Evolutionary conservation across 2,113 vertebrate species (phyloP), one percentile per base, ranked within the genome.

Genomic region (Pao palembangensis): DNA sequence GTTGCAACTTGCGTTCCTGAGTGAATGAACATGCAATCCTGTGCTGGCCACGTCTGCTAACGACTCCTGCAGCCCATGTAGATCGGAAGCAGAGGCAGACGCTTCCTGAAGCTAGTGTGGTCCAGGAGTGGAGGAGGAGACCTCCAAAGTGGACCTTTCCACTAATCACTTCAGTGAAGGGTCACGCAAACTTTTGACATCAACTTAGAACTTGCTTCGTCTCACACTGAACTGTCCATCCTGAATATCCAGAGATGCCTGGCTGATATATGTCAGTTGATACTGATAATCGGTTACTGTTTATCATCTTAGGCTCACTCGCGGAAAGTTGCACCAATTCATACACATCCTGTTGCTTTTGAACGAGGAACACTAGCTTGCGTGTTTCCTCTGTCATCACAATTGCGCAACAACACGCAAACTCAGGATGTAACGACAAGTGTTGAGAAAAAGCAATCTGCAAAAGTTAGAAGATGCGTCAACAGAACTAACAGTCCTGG

Each of bases 1-100:
- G 50, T 71, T 62, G 69, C 56, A 71, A 51, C 25, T 58, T 62
- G 65, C 70, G 74, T 73, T 75, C 78, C 70, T 69, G 17, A 4
- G 38, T 7, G n/a, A 51, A 41, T 47, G 51, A 16, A 16, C 64
- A 64, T 58, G 55, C 15, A 44, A 31, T 44, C 46, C 20, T 50
- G 54, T 23, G 8, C n/a, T 19, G 67, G 55, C 65, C 71, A 56
- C 55, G 58, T 66, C 64, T 77, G 73, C 71, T 75, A 67, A 48
- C 56, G 55, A 15, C 58, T 58, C 49, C n/a, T 15, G 10, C 41
- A 8, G 8, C 41, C 4, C 41, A 2, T 23, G 25, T 4, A 28
- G 25, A 28, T 7, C 25, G 6, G 25, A 28, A 4, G 25, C 25
- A 28, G 25, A 1, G 25, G 25, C 34, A 44, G 41, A 6, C 23